Evolutionary conservation across 2,888 invertebrate genomes (phyloP), one percentile per base, ranked within the genome.

Genomic region (Omphaloscelis lunosa): DNA sequence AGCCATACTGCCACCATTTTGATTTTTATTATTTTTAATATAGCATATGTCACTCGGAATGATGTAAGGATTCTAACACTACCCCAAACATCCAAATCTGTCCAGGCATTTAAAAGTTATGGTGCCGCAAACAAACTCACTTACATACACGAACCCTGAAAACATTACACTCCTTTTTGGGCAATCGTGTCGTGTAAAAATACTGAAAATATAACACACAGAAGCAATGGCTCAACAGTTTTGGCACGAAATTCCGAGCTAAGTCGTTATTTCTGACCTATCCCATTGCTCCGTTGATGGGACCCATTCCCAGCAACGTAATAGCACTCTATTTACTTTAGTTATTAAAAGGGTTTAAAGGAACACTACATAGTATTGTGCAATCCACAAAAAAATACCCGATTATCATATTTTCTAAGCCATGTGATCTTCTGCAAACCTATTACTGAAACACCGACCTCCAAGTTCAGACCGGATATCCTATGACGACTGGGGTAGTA

Each of bases 401-500:
- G 23, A 8, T 59, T 74, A 20, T 45, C 17, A 45, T 51, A 39
- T n/a, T 34, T 9, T 51, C 6, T 15, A 15, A 48, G 27, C 39
- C 72, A 27, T 39, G 48, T 34, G 34, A 72, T 3, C 27, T 48
- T 72, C 17, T 27, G 34, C 34, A 70, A 70, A 34, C 15, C 7
- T 51, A 72, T 51, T 23, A 41, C 41, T 56, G 9, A 73, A 41
- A 73, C 29, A 72, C 17, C 17, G 17, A 72, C 11, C 12, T 39
- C 15, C 7, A 48, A 51, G 27, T 4, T 29, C 8, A 73, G 3
- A 53, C 23, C 17, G 12, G 8, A n/a, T 41, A 23, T 29, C 20
- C n/a, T 41, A 12, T 12, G 29, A 77, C 17, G 8, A 39, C 61
- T 34, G 45, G 7, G 6, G 65, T 67, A 27, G 12, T 7, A 39